phyloP scores from a whole-genome alignment of 2,113 vertebrate species.

The Thalassarche chlororhynchos region DNA sequence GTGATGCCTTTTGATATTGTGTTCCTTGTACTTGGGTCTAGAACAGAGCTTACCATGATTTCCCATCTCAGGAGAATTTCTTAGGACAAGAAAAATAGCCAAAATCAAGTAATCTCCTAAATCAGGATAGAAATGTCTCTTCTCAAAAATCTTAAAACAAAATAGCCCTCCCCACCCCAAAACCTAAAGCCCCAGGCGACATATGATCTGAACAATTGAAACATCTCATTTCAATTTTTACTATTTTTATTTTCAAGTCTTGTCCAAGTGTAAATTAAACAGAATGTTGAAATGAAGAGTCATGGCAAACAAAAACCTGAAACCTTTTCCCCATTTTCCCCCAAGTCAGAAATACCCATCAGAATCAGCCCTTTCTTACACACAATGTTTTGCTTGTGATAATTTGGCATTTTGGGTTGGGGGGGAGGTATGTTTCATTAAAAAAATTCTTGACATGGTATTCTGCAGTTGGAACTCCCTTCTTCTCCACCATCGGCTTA shows the following conservation, averaged over 20 bases:
- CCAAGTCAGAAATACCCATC: not conserved
- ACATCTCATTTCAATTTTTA: not conserved
- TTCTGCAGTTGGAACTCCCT: not conserved
- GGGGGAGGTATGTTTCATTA: not conserved
- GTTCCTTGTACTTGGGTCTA: not conserved
- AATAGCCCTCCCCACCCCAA: not conserved
- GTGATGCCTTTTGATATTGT: conserved; percentile 20
- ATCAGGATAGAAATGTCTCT: not conserved
- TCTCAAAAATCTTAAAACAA: not conserved
- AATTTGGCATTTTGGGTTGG: not conserved
- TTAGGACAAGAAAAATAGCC: not conserved
- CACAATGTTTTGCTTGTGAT: not conserved
- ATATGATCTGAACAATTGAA: not conserved
- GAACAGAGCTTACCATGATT: not conserved
- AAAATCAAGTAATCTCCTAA: not conserved
- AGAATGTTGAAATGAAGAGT: not conserved
- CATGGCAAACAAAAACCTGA: not conserved
- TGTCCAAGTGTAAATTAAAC: not conserved
- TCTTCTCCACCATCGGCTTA: not conserved
- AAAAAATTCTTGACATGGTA: not conserved
- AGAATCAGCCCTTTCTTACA: not conserved
- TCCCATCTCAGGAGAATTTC: not conserved
- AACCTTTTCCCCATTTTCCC: not conserved
- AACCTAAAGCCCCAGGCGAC: not conserved
- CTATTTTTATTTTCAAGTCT: not conserved